These are phyloP conservation scores for Hemicordylus capensis DNA, from an alignment of 2,113 vertebrate genomes.

Conservation along the genomic window DNA sequence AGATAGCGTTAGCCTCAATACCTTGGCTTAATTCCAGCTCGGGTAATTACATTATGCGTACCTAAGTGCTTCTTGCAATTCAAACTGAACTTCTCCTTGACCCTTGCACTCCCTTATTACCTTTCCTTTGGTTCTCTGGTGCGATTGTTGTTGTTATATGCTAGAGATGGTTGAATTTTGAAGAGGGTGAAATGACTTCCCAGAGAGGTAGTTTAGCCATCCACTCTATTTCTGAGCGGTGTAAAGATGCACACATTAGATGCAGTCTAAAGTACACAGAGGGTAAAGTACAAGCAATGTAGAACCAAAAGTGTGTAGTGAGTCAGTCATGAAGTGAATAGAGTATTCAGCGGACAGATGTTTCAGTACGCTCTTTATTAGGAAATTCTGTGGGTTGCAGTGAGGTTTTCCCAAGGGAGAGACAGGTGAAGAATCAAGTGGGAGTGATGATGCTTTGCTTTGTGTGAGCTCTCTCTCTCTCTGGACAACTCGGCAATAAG, in stretches of 20 bases:
- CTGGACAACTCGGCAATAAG: too few relatives aligned
- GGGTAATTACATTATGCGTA: constrained; percentile 66
- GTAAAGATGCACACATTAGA: not conserved
- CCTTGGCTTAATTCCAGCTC: constrained; percentile 68
- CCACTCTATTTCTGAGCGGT: constrained; percentile 14
- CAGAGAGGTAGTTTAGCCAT: constrained; percentile 10
- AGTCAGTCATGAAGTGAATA: too few relatives aligned
- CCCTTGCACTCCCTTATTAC: not conserved
- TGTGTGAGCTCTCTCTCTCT: too few relatives aligned
- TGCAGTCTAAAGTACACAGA: not conserved
- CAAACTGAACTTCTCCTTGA: constrained; percentile 30
- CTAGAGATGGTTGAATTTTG: constrained; percentile 28
- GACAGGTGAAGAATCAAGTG: too few relatives aligned
- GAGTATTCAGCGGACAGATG: too few relatives aligned
- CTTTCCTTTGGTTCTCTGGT: constrained; percentile 34
- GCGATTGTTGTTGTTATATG: too few relatives aligned
- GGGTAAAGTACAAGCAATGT: too few relatives aligned
- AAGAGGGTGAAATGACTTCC: constrained; percentile 21
- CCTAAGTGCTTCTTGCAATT: constrained; percentile 62
- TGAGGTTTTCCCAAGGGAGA: too few relatives aligned
- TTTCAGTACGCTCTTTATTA: too few relatives aligned
- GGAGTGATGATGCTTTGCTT: too few relatives aligned
- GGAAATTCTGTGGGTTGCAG: too few relatives aligned
- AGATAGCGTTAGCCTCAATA: constrained; percentile 59
- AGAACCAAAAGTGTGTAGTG: too few relatives aligned